Percentiles rank a stretch among this genome's conserved stretches.
Evolutionary conservation across 1,140 invertebrate genomes (phyloP).

Genomic region (Halictus rubicundus): DNA sequence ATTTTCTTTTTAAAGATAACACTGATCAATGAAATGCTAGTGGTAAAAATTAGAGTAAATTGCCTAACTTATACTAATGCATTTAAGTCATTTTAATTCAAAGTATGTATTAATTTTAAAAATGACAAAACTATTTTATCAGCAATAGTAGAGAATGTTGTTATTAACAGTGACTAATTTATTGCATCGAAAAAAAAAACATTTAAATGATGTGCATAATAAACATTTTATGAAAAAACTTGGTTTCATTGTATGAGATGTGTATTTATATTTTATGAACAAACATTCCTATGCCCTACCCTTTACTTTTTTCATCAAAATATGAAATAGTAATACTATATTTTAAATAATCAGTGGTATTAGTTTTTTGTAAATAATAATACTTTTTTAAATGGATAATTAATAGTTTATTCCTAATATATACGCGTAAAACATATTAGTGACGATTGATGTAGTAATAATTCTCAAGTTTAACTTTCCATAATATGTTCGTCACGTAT

Average conservation of each 20-base stretch:
- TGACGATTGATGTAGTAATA: neutral
- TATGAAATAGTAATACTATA: neutral
- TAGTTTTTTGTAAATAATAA: too few species aligned
- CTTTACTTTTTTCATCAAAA: neutral
- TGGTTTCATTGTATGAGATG: neutral
- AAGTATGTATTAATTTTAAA: constrained; percentile 41
- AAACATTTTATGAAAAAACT: constrained; percentile 38
- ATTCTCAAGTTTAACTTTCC: neutral
- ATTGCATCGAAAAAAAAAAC: constrained; percentile 44
- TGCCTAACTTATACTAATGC: constrained; percentile 47
- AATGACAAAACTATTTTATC: constrained; percentile 46
- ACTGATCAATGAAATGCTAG: constrained; percentile 38
- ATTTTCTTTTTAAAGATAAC: constrained; percentile 19
- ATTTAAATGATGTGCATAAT: constrained; percentile 51
- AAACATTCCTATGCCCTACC: constrained; percentile 13
- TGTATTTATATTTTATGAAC: neutral
- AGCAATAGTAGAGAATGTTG: constrained; percentile 39
- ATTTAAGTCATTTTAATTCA: constrained; percentile 44
- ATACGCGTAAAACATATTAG: neutral
- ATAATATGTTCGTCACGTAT: neutral
- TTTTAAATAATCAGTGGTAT: neutral
- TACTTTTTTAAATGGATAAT: neutral
- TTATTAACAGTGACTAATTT: constrained; percentile 61
- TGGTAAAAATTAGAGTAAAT: constrained; percentile 21
- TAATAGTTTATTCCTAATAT: neutral